Base-by-base conservation (phyloP, 1,140 invertebrate species). In the Cephus cinctus region DNA sequence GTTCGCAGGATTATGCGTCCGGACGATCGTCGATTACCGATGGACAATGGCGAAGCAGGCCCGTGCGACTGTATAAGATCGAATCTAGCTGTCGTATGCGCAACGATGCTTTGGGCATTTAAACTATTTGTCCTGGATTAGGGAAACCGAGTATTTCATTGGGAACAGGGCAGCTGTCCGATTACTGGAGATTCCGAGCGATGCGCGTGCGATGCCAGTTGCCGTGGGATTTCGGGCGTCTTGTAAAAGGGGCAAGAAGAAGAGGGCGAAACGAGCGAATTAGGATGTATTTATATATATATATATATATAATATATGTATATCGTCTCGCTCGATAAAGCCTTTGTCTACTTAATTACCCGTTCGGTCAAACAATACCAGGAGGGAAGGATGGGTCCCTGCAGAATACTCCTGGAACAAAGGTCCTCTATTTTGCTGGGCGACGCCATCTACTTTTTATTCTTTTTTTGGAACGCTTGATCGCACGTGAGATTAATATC, bases 81-180 rank as follows among this genome's bases (percentile, higher is more conserved):
- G 40, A 44, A 53, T 59, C 52, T 50, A 43, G 18, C 48, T 32
- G 57, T 53, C 50, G 53, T 60, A 45, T 47, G 55, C 53, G 55
- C 52, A 60, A 60, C 59, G 64, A 62, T 62, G 61, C 54, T 50
- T 57, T 35, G 32, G 59, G 50, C 51, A 64, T 64, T 62, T 44
- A 49, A 56, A 52, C 50, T 56, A 47, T 54, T 52, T 52, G 54
- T 50, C 43, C n/a, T 25, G 55, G 59, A 64, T 62, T 62, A 62
- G n/a, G n/a, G n/a, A n/a, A n/a, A n/a, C n/a, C n/a, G n/a, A n/a
- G n/a, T n/a, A n/a, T n/a, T n/a, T n/a, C n/a, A n/a, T n/a, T n/a
- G n/a, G n/a, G n/a, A n/a, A n/a, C n/a, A n/a, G n/a, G n/a, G n/a
- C n/a, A n/a, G n/a, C n/a, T n/a, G n/a, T n/a, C n/a, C n/a, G n/a